phyloP scores from a whole-genome alignment of 2,797 vertebrate genomes.

The Eidolon dupreanum region DNA sequence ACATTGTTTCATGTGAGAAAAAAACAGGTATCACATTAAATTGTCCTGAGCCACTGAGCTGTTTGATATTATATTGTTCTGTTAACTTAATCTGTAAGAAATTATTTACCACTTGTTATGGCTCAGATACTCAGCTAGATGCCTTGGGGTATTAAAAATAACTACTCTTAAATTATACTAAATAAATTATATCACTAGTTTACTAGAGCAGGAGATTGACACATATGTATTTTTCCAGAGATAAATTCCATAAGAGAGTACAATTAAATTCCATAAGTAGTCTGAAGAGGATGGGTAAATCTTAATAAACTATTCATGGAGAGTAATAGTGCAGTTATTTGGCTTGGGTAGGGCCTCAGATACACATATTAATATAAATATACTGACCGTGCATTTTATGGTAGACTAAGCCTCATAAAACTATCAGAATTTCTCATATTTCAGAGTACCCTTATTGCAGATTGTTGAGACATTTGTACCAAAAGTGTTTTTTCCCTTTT shows the following conservation, averaged over 20 bases:
- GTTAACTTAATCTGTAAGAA: not conserved
- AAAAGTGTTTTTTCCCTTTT: not conserved
- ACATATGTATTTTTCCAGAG: not conserved
- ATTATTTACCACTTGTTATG: not conserved
- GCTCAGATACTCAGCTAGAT: not conserved
- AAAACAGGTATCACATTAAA: not conserved
- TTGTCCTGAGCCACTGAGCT: not conserved
- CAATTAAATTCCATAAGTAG: not conserved
- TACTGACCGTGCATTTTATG: not conserved
- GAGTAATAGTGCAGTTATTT: not conserved
- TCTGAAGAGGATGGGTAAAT: not conserved
- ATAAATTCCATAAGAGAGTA: not conserved
- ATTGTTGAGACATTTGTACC: not conserved
- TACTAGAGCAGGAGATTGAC: not conserved
- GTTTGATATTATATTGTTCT: not conserved
- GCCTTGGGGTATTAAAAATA: conserved; percentile 7
- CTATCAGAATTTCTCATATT: not conserved
- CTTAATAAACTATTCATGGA: not conserved
- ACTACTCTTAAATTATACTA: not conserved
- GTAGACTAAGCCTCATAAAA: not conserved
- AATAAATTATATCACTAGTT: not conserved
- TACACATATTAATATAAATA: not conserved
- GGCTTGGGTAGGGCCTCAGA: not conserved
- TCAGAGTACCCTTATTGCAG: not conserved
- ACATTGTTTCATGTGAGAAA: not conserved